Base-by-base conservation (phyloP, 2,797 vertebrate species). In the Gadopsis marmoratus region DNA sequence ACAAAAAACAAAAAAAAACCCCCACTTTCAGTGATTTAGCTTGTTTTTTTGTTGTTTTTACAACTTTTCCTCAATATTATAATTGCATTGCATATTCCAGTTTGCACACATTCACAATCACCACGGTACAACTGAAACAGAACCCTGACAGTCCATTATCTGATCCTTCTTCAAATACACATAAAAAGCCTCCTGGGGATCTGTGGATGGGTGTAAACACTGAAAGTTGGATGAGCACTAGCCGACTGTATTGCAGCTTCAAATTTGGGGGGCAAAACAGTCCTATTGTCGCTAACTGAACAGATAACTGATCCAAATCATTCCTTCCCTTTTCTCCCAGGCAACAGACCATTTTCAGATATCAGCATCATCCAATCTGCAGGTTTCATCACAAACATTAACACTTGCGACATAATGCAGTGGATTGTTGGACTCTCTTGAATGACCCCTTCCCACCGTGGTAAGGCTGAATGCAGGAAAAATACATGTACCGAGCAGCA, bases 401-500 rank as follows among this genome's bases (percentile, higher is more conserved):
- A 71, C 13, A 62, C 43, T 43, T 67, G 4, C 26, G 65, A 78
- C 43, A 74, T 1, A 76, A 80, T 48, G 63, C 69, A 62, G 26
- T 58, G 65, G 65, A 86, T 39, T 1, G 10, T 35, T 19, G 61
- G 5, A 56, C 55, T 63, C 56, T 85, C 65, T 53, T 48, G 12
- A 64, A 55, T 62, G 47, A 65, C 72, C 41, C 51, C 58, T 17
- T 69, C 53, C 53, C 50, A 67, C 35, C 26, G 43, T 17, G 72
- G 61, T 66, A 77, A 89, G 82, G 83, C 66, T 81, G 50, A 92
- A 82, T 81, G 68, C 74, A 82, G 59, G 56, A 73, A 83, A 76
- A 79, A 76, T 29, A 83, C 80, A 87, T 65, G 86, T 88, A 92
- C 82, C 61, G 72, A 91, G 87, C 86, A 90, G 89, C 90, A 93